These are phyloP conservation scores for Pavo muticus DNA, from an alignment of 2,113 vertebrate species.

Conservation along the genomic window DNA sequence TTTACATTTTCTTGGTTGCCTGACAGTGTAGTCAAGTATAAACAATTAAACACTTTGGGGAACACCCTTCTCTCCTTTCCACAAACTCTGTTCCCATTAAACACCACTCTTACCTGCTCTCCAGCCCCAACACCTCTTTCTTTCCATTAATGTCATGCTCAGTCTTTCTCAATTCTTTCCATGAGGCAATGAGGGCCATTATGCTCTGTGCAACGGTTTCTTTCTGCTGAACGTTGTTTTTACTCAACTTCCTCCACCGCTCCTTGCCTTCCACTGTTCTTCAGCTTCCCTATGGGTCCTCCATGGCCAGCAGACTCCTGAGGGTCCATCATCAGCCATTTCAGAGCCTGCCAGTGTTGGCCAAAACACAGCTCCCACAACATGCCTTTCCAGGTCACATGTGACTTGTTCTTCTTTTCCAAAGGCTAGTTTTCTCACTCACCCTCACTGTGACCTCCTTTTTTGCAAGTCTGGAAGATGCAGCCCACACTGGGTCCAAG, in stretches of 20 bases:
- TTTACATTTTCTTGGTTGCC: background rate
- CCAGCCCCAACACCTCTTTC: background rate
- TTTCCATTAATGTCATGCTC: rapidly evolving
- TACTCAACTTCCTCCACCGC: background rate
- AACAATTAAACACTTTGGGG: no score
- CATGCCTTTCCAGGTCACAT: background rate
- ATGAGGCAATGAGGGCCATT: background rate
- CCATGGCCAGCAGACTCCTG: background rate
- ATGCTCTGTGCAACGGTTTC: background rate
- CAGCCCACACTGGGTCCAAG: background rate
- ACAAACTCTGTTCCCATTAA: background rate
- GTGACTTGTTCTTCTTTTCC: background rate
- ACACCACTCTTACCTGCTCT: background rate
- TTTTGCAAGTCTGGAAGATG: background rate
- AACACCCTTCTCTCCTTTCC: background rate
- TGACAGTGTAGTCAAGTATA: background rate
- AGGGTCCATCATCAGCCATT: no score
- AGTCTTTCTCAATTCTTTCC: background rate
- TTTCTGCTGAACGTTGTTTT: background rate
- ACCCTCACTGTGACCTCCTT: background rate
- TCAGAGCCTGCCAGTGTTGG: background rate
- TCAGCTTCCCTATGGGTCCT: background rate
- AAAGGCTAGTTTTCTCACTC: background rate
- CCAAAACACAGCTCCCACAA: background rate
- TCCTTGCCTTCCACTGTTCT: background rate